phyloP scores from a whole-genome alignment of 2,888 invertebrate species.

The Chelonus formosanus region DNA sequence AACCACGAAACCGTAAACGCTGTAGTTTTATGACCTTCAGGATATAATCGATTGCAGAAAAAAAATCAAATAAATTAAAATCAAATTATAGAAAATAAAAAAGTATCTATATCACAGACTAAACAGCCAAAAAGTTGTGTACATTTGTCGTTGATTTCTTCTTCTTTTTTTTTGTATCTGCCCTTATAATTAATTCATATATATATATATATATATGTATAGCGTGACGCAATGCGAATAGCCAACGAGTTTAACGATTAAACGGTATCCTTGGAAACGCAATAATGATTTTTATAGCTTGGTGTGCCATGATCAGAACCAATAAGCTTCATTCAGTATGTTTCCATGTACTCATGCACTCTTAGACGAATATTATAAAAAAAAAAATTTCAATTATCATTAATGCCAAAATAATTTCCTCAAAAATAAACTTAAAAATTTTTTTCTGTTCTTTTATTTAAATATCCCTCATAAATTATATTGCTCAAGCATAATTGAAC shows the following conservation, averaged over 20 bases:
- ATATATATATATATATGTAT: conserved; percentile 11
- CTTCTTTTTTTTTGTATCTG: too few relatives aligned
- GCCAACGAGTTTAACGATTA: conserved; percentile 29
- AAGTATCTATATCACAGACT: too few relatives aligned
- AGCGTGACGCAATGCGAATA: conserved; percentile 28
- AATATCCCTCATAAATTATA: too few relatives aligned
- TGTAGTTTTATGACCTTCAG: conserved; percentile 5
- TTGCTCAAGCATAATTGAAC: too few relatives aligned
- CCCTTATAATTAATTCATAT: conserved; percentile 16
- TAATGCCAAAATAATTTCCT: neutral
- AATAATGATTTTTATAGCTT: conserved; percentile 32
- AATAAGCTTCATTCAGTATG: conserved; percentile 11
- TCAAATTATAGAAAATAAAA: neutral
- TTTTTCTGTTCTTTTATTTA: too few relatives aligned
- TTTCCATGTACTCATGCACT: neutral
- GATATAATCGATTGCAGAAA: neutral
- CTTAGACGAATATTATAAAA: neutral
- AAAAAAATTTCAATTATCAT: neutral
- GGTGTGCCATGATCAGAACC: conserved; percentile 29
- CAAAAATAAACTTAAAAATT: too few relatives aligned
- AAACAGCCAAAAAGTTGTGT: too few relatives aligned
- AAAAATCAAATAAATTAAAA: neutral
- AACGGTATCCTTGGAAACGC: conserved; percentile 35
- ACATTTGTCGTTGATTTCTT: too few relatives aligned
- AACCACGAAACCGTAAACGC: conserved; percentile 9